These are phyloP conservation scores for Hypotaenidia okinawae DNA, from an alignment of 2,797 vertebrate genomes.

Conservation along the genomic window DNA sequence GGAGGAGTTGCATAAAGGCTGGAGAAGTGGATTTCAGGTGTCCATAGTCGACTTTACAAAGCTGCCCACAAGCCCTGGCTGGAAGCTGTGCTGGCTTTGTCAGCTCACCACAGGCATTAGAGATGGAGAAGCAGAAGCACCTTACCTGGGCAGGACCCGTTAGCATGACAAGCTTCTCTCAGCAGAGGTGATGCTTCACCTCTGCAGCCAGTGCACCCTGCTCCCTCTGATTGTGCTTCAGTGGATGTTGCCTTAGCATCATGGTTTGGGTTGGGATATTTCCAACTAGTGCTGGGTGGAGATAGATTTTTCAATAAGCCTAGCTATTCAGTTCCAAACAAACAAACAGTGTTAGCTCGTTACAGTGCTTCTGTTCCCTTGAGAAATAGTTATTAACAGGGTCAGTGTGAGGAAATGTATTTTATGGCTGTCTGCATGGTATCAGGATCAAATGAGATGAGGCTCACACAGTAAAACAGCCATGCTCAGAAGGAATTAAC, in stretches of 20 bases:
- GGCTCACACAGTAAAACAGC: background rate
- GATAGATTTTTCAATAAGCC: background rate
- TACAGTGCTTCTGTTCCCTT: background rate
- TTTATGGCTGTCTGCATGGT: background rate
- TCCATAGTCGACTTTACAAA: background rate
- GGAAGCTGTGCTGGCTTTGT: background rate
- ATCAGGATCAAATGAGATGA: background rate
- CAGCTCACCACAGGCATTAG: background rate
- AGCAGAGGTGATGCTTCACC: background rate
- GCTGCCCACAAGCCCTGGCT: background rate
- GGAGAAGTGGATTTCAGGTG: background rate
- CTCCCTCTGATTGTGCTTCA: background rate
- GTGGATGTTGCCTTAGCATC: background rate
- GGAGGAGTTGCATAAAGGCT: background rate
- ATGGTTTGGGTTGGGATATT: background rate
- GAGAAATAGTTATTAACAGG: constrained; percentile 17
- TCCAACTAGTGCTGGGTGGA: background rate
- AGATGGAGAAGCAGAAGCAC: background rate
- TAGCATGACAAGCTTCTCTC: rapidly evolving
- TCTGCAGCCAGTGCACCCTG: rapidly evolving
- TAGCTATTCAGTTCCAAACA: background rate
- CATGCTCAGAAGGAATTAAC: background rate
- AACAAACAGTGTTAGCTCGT: background rate
- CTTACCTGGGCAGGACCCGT: background rate
- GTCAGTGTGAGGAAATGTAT: background rate